Evolutionary conservation across 2,113 vertebrate genomes (phyloP).

Genomic region (Raphicerus campestris): DNA sequence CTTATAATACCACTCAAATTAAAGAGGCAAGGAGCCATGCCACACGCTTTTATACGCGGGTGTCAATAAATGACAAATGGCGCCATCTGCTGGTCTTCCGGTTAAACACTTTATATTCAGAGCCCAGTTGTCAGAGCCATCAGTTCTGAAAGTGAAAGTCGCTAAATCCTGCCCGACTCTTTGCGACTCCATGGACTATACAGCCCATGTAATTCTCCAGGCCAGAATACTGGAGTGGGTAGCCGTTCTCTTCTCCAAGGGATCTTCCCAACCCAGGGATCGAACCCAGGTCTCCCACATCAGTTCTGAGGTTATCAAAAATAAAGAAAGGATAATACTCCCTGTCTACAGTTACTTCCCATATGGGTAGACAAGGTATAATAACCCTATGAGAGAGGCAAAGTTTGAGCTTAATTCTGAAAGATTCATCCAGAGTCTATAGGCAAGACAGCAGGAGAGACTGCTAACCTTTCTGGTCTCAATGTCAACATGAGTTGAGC

Average conservation of each 20-base stretch:
- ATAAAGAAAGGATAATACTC: background rate
- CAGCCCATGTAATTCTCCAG: background rate
- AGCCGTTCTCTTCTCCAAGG: background rate
- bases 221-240: background rate
- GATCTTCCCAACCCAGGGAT: background rate
- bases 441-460: background rate
- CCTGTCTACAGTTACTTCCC: background rate
- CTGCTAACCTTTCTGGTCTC: background rate
- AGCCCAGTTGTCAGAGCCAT: constrained; percentile 50
- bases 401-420: background rate
- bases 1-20: constrained; percentile 71
- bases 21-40: constrained; percentile 40
- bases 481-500: background rate
- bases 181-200: background rate
- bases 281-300: background rate
- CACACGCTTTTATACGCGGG: background rate
- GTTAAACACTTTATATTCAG: constrained; percentile 35
- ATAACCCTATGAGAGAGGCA: background rate
- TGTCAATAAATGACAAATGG: constrained; percentile 77
- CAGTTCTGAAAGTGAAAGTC: constrained; percentile 16
- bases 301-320: constrained; percentile 63
- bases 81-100: constrained; percentile 78
- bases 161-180: background rate
- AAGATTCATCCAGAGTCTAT: background rate
- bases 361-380: background rate